Conservation (phyloP, 2,888 invertebrate genomes). For the Caenorhabditis zanzibari region DNA sequence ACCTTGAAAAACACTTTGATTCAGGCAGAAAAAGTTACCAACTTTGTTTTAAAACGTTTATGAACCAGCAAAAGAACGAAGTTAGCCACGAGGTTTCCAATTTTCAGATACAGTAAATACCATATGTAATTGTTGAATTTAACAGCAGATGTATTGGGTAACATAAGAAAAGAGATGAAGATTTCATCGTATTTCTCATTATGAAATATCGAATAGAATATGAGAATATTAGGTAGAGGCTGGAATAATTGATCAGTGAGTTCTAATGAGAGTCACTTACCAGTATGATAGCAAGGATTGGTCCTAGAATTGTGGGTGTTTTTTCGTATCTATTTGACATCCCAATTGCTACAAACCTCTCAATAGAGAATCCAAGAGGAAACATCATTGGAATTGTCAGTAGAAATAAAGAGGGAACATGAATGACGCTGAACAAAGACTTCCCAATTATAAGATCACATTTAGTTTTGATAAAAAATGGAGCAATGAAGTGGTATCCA, state of each 20-base stretch:
- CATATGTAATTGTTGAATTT: slow-evolving; percentile 27
- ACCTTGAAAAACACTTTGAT: not conserved
- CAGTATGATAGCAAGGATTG: slow-evolving; percentile 17
- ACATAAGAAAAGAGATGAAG: slow-evolving; percentile 40
- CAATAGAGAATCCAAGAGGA: slow-evolving; percentile 41
- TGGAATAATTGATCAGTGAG: not conserved
- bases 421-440: slow-evolving; percentile 8
- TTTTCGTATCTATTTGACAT: slow-evolving; percentile 44
- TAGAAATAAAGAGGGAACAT: slow-evolving; percentile 16
- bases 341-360: slow-evolving; percentile 31
- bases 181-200: slow-evolving; percentile 40
- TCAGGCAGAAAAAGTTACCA: not conserved
- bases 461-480: slow-evolving; percentile 11
- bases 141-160: slow-evolving; percentile 27
- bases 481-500: slow-evolving; percentile 29
- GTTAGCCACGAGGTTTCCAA: slow-evolving; percentile 26
- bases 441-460: slow-evolving; percentile 40
- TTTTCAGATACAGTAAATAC: slow-evolving; percentile 36
- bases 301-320: slow-evolving; percentile 6
- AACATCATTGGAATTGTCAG: slow-evolving; percentile 47
- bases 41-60: slow-evolving; percentile 15
- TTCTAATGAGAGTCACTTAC: slow-evolving; percentile 1
- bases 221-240: slow-evolving; percentile 1
- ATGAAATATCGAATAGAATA: slow-evolving; percentile 10
- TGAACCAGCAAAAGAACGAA: slow-evolving; percentile 9